phyloP scores from a whole-genome alignment of 2,888 invertebrate species.

The Eulithis testata region DNA sequence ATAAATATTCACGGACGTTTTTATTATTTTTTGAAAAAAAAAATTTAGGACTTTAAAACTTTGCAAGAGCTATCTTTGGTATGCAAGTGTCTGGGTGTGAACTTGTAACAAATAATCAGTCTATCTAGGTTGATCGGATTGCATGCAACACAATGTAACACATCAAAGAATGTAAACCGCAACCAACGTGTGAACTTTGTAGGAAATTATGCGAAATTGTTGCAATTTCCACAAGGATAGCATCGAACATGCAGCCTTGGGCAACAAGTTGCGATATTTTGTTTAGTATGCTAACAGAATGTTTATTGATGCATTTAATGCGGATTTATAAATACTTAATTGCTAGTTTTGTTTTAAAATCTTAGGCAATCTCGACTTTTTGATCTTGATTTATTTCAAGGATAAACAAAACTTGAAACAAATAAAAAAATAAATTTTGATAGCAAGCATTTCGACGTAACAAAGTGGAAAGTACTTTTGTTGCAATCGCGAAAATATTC shows the following conservation, averaged over 20 bases:
- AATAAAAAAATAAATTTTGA: constrained; percentile 8
- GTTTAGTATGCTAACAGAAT: constrained; percentile 6
- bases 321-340: not conserved
- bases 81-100: not conserved
- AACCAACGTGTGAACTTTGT: constrained; percentile 15
- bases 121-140: constrained; percentile 12
- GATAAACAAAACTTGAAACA: no score
- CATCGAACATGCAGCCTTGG: constrained; percentile 1
- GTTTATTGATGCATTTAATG: not conserved
- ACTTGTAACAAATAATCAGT: constrained; percentile 1
- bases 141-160: constrained; percentile 8
- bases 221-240: constrained; percentile 7
- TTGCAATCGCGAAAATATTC: constrained; percentile 31
- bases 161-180: constrained; percentile 15
- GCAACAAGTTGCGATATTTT: constrained; percentile 7
- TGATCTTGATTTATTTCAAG: no score
- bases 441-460: constrained; percentile 30
- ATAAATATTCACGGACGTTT: no score
- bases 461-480: constrained; percentile 28
- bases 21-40: no score
- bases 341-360: not conserved
- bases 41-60: no score
- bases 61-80: no score
- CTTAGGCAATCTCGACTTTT: no score
- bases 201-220: constrained; percentile 15